A percentile compares a stretch with the other conserved stretches of the same genome.
These are phyloP conservation scores for Scotopteryx bipunctaria DNA, from an alignment of 2,888 invertebrate genomes.

Conservation along the genomic window DNA sequence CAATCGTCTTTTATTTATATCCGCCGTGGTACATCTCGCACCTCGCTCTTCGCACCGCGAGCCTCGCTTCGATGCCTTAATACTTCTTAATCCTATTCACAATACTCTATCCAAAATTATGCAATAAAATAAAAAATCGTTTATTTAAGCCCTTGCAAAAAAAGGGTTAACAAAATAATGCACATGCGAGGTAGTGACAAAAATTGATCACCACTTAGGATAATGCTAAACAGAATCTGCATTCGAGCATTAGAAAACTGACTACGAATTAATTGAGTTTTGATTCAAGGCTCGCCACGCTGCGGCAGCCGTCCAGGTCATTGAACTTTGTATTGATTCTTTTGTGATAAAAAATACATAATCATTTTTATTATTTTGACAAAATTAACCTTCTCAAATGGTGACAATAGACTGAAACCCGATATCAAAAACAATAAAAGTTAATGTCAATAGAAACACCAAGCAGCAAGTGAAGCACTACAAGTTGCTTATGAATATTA, in stretches of 20 bases:
- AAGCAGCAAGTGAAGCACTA: conserved; percentile 31
- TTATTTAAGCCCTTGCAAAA: too few relatives aligned
- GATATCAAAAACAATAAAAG: conserved; percentile 38
- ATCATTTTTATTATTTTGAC: conserved; percentile 4
- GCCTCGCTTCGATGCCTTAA: conserved; percentile 39
- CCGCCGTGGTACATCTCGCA: conserved; percentile 68
- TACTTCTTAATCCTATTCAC: too few relatives aligned
- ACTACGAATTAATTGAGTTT: too few relatives aligned
- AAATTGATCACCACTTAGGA: too few relatives aligned
- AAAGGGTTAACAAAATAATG: too few relatives aligned
- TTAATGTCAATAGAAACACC: conserved; percentile 34
- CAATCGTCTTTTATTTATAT: conserved; percentile 76
- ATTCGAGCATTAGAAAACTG: too few relatives aligned
- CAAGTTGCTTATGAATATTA: conserved; percentile 34
- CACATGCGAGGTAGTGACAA: too few relatives aligned
- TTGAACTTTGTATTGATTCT: conserved; percentile 1
- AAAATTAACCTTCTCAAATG: conserved; percentile 15
- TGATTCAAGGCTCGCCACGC: too few relatives aligned
- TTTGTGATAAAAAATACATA: conserved; percentile 6
- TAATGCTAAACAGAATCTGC: too few relatives aligned
- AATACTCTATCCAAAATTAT: too few relatives aligned
- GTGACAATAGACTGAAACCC: conserved; percentile 36
- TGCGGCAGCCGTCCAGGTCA: neutral
- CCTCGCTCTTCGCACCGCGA: conserved; percentile 47
- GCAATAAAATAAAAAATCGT: too few relatives aligned